phyloP scores from a whole-genome alignment of 37 sponge, comb jelly and placozoan genomes.

The Cliona cf. orientalis region DNA sequence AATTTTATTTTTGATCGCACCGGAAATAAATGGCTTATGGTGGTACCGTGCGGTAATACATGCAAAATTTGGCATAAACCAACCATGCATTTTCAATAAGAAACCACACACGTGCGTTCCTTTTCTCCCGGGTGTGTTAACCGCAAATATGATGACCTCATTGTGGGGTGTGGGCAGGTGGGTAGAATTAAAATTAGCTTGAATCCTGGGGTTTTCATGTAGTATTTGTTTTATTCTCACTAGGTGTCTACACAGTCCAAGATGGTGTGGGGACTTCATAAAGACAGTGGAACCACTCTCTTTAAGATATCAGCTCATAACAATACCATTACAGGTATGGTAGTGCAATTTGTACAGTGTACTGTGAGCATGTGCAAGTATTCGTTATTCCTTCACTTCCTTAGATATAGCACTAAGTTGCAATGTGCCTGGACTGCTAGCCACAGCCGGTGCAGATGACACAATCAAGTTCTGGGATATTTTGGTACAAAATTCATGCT shows the following conservation, averaged over 20 bases:
- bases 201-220: too few species aligned
- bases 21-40: too few species aligned
- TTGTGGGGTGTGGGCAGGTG: too few species aligned
- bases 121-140: too few species aligned
- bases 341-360: background rate
- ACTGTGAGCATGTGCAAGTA: background rate
- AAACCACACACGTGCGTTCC: background rate
- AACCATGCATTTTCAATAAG: background rate
- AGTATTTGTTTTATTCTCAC: too few species aligned
- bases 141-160: too few species aligned
- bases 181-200: too few species aligned
- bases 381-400: background rate
- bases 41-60: too few species aligned
- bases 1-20: too few species aligned
- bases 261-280: constrained; percentile 68
- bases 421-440: constrained; percentile 89
- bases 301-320: constrained; percentile 88
- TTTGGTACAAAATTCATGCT: constrained; percentile 19
- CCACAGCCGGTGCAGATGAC: constrained; percentile 82
- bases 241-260: constrained; percentile 75
- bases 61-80: too few species aligned
- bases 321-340: constrained; percentile 70
- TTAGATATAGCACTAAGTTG: constrained; percentile 83
- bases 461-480: constrained; percentile 97
- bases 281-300: constrained; percentile 34